Evolutionary conservation across 2,797 vertebrate species (phyloP).

Genomic region (Cephalopachus bancanus): DNA sequence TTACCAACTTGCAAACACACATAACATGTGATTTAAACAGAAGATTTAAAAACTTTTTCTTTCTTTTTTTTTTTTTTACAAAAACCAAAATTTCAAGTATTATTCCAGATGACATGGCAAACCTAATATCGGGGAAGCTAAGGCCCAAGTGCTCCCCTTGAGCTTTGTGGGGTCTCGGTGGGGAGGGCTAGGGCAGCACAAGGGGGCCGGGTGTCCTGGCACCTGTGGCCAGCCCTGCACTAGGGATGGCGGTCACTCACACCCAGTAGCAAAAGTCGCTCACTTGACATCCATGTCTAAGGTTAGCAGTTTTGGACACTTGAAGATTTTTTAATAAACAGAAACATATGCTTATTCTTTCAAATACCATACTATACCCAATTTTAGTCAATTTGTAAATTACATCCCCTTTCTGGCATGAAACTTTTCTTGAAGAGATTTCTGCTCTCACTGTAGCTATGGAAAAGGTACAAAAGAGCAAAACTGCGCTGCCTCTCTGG

Average conservation of each 20-base stretch:
- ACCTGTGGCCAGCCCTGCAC: background rate
- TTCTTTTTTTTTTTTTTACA: conserved; percentile 61
- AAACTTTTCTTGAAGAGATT: conserved; percentile 54
- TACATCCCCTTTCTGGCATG: conserved; percentile 55
- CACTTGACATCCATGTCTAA: background rate
- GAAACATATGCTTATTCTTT: conserved; percentile 78
- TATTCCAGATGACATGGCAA: conserved; percentile 87
- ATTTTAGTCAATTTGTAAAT: conserved; percentile 83
- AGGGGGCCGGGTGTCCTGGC: background rate
- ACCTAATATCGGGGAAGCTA: conserved; percentile 74
- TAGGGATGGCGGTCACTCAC: background rate
- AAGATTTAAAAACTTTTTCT: conserved; percentile 78
- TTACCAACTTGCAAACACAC: conserved; percentile 73
- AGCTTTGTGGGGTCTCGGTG: background rate
- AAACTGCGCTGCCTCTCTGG: conserved; percentile 51
- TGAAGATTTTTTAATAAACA: conserved; percentile 37
- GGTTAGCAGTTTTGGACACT: conserved; percentile 28
- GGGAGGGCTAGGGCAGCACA: background rate
- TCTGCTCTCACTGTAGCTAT: conserved; percentile 61
- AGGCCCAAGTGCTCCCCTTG: background rate
- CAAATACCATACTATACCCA: conserved; percentile 83
- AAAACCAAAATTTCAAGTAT: conserved; percentile 88
- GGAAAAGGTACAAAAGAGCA: conserved; percentile 54
- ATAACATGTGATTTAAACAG: conserved; percentile 84
- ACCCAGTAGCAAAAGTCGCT: background rate